phyloP scores from a whole-genome alignment of 2,113 vertebrate species.

The Lathamus discolor region DNA sequence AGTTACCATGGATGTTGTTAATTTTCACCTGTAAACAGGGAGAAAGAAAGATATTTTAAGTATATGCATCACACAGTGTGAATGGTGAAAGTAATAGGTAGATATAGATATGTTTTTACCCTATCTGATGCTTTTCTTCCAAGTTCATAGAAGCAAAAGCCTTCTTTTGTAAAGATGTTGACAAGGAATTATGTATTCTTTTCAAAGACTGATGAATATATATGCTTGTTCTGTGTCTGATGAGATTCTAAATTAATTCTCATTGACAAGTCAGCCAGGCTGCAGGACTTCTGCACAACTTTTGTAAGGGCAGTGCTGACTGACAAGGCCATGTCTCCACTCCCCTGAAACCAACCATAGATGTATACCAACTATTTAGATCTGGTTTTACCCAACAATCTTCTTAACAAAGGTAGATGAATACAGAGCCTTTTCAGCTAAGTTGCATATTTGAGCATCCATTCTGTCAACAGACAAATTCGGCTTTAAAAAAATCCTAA shows the following conservation, averaged over 20 bases:
- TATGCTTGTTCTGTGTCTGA: not conserved
- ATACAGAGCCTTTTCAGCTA: not conserved
- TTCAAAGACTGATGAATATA: not conserved
- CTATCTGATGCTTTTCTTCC: not conserved
- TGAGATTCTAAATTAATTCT: not conserved
- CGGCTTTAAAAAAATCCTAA: not conserved
- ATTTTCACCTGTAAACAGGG: not conserved
- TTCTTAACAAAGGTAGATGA: not conserved
- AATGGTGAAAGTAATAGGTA: not conserved
- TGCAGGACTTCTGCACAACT: not conserved
- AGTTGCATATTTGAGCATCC: not conserved
- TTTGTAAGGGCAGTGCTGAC: not conserved
- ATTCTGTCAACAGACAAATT: not conserved
- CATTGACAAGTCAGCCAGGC: not conserved
- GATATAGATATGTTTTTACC: not conserved
- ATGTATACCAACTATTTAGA: not conserved
- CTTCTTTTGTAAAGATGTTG: not conserved
- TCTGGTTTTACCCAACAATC: not conserved
- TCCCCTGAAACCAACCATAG: not conserved
- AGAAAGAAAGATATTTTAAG: not conserved
- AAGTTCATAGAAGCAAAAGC: not conserved
- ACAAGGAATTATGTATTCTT: not conserved
- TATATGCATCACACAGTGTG: not conserved
- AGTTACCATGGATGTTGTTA: not conserved
- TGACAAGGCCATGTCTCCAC: not conserved